Conservation (phyloP, 2,797 vertebrate species). For the Amphiprion clarkii region DNA sequence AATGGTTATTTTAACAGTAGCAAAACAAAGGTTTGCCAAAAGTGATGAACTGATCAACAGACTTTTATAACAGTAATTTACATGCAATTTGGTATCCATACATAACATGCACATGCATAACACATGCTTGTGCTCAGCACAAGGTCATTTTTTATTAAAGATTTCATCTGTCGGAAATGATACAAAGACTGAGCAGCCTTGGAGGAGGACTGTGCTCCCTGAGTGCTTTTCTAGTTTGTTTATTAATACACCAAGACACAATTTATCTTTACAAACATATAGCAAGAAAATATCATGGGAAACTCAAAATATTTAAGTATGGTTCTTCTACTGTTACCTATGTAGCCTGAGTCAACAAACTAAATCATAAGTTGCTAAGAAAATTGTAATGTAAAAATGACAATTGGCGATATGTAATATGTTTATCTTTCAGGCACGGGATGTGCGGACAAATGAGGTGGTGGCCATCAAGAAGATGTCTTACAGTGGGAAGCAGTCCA, state of each 20-base stretch:
- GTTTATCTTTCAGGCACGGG: slow-evolving; percentile 88
- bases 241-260: not conserved
- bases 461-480: slow-evolving; percentile 99
- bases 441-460: slow-evolving; percentile 98
- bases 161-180: too few species aligned
- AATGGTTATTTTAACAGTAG: too few species aligned
- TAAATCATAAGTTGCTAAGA: not conserved
- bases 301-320: not conserved
- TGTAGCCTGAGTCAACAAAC: not conserved
- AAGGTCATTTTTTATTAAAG: too few species aligned
- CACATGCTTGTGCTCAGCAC: too few species aligned
- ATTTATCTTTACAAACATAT: not conserved
- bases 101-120: too few species aligned
- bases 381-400: not conserved
- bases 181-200: too few species aligned
- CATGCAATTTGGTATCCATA: too few species aligned
- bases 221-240: not conserved
- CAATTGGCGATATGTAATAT: slow-evolving; percentile 12
- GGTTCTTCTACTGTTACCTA: not conserved
- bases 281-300: not conserved
- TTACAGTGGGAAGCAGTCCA: slow-evolving; percentile 98
- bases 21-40: too few species aligned
- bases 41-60: too few species aligned
- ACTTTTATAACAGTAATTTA: too few species aligned
- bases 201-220: too few species aligned